Percentiles rank a stretch among this genome's conserved stretches.
These are phyloP conservation scores for Leptopterna dolabrata DNA, from an alignment of 2,888 invertebrate genomes.

Conservation along the genomic window DNA sequence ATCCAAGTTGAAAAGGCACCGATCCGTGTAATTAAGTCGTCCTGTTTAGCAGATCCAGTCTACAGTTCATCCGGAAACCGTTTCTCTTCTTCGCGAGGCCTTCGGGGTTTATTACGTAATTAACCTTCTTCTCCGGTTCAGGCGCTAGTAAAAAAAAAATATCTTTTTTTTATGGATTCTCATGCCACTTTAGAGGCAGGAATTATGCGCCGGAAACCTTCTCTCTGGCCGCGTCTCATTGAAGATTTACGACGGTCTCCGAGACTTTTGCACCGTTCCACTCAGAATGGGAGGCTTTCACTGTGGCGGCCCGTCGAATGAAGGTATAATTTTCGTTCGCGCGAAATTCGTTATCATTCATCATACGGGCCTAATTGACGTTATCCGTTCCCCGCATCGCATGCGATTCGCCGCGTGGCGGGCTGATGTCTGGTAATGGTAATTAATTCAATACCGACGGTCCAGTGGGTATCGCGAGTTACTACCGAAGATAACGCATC, in stretches of 20 bases:
- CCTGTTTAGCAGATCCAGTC: background rate
- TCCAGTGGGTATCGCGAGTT: background rate
- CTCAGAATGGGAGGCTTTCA: conserved; percentile 12
- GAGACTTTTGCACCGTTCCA: background rate
- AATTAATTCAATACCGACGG: background rate
- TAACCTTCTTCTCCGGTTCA: background rate
- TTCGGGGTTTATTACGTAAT: conserved; percentile 31
- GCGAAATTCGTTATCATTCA: conserved; percentile 20
- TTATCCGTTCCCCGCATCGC: background rate
- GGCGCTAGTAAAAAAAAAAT: conserved; percentile 6
- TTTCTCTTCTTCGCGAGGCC: conserved; percentile 24
- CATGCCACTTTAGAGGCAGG: conserved; percentile 19
- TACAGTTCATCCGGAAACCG: conserved; percentile 7
- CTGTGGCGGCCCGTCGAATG: background rate
- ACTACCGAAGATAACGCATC: background rate
- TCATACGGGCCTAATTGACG: conserved; percentile 33
- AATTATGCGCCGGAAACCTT: conserved; percentile 36
- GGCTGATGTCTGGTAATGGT: background rate
- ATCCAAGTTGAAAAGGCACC: background rate
- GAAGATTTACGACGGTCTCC: conserved; percentile 25
- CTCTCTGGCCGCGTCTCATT: background rate
- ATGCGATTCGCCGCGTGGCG: background rate
- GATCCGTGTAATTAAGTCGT: background rate
- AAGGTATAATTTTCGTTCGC: background rate
- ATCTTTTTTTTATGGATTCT: conserved; percentile 4